Base-by-base conservation (phyloP, 2,113 vertebrate species). In the Myiagra hebetior region DNA sequence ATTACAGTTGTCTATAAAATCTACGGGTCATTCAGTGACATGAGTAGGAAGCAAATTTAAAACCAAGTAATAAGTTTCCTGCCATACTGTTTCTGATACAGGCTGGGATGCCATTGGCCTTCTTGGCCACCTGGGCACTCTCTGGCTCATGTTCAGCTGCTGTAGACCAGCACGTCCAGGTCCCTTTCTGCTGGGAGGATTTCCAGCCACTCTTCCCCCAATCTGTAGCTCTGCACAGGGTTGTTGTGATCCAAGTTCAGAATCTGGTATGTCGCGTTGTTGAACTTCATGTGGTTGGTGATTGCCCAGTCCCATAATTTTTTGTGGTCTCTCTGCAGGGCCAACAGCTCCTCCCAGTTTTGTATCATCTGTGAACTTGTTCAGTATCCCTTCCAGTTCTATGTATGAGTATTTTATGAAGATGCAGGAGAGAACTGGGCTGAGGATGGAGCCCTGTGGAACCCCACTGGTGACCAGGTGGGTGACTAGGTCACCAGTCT, bases 101-200 rank as follows among this genome's bases (percentile, higher is more conserved):
- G 23, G 20, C 18, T 18, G 76, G 57, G 11, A 33, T 85, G 13
- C 6, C 8, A 1, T 22, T 52, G 10, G 8, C 4, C 5, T 30
- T 42, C 39, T 65, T 44, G 35, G 23, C 13, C 7, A 14, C 27
- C 20, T 31, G n/a, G 31, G 20, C 46, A 64, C 21, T 49, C 6
- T 3, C 6, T n/a, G 31, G 20, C 35, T 53, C 49, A 13, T 15
- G 8, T 23, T 44, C 15, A 42, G 19, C 39, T 1, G 10, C 30
- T 59, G 12, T 20, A 1, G 2, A 49, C 12, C 10, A 59, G 3
- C 15, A 55, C 3, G 4, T 4, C 7, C 14, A n/a, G 10, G 16
- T 39, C 18, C 18, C 68, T 79, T 65, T 37, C 53, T 73, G 7
- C 72, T 33, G 10, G 21, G 7, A 53, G 20, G 27, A 15, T 63